Conservation (phyloP, 2,888 invertebrate genomes). For the Athetis lepigone region DNA sequence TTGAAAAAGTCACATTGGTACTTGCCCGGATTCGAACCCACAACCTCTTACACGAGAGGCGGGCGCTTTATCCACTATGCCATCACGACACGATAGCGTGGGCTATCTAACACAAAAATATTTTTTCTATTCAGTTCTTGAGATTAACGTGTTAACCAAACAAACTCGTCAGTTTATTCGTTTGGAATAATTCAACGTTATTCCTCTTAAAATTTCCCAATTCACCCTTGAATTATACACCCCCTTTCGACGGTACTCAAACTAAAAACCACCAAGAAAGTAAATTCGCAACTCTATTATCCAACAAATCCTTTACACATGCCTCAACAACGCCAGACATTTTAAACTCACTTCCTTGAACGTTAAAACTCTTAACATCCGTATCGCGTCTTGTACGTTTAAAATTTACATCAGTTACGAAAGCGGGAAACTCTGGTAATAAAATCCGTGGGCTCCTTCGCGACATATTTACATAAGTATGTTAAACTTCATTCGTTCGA, state of each 20-base stretch:
- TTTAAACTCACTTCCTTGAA: slow-evolving; percentile 51
- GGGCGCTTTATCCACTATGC: too few species aligned
- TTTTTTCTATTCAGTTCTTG: too few species aligned
- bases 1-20: too few species aligned
- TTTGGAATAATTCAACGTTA: too few species aligned
- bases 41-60: too few species aligned
- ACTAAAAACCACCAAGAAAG: slow-evolving; percentile 2
- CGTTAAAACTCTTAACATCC: slow-evolving; percentile 55
- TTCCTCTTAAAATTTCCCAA: too few species aligned
- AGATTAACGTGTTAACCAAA: too few species aligned
- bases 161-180: too few species aligned
- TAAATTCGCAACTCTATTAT: slow-evolving; percentile 11
- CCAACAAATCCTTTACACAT: slow-evolving; percentile 25
- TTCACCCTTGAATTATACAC: too few species aligned
- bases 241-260: neutral
- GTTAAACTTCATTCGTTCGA: slow-evolving; percentile 61
- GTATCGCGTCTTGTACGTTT: slow-evolving; percentile 57
- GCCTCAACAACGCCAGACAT: slow-evolving; percentile 34
- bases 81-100: too few species aligned
- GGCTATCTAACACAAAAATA: too few species aligned
- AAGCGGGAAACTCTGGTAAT: slow-evolving; percentile 52
- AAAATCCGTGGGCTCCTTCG: slow-evolving; percentile 54
- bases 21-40: too few species aligned
- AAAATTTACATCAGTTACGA: slow-evolving; percentile 62
- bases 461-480: slow-evolving; percentile 63